Evolutionary conservation across 2,888 invertebrate genomes (phyloP).

Genomic region (Trissolcus brochymenae): DNA sequence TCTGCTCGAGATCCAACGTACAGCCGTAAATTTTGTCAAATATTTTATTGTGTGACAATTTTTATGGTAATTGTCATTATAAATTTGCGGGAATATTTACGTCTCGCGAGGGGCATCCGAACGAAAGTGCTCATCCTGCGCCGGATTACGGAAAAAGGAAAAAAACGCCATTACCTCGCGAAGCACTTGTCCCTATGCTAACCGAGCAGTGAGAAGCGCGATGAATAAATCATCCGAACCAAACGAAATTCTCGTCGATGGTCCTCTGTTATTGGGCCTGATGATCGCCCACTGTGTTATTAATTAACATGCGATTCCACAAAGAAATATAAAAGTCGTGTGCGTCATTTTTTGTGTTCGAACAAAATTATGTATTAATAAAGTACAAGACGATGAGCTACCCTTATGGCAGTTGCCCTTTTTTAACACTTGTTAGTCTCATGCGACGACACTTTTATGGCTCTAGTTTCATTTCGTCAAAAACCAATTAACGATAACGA

Average conservation of each 20-base stretch:
- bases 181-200: conserved; percentile 64
- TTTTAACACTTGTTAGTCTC: conserved; percentile 31
- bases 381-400: conserved; percentile 14
- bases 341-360: conserved; percentile 15
- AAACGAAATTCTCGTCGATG: conserved; percentile 61
- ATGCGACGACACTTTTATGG: conserved; percentile 20
- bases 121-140: conserved; percentile 38
- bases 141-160: conserved; percentile 50
- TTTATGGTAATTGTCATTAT: conserved; percentile 76
- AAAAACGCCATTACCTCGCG: conserved; percentile 59
- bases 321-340: conserved; percentile 28
- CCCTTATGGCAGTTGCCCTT: conserved; percentile 22
- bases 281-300: conserved; percentile 65
- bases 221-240: conserved; percentile 61
- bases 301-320: conserved; percentile 61
- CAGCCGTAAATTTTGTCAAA: conserved; percentile 72
- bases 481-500: neutral
- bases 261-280: conserved; percentile 46
- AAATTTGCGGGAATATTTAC: conserved; percentile 74
- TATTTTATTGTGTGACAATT: conserved; percentile 76
- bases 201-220: conserved; percentile 61
- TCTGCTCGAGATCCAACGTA: conserved; percentile 28
- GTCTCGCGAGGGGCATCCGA: conserved; percentile 57
- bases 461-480: neutral
- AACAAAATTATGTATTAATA: conserved; percentile 36